phyloP scores from a whole-genome alignment of 2,797 vertebrate species.

The Balearica regulorum region DNA sequence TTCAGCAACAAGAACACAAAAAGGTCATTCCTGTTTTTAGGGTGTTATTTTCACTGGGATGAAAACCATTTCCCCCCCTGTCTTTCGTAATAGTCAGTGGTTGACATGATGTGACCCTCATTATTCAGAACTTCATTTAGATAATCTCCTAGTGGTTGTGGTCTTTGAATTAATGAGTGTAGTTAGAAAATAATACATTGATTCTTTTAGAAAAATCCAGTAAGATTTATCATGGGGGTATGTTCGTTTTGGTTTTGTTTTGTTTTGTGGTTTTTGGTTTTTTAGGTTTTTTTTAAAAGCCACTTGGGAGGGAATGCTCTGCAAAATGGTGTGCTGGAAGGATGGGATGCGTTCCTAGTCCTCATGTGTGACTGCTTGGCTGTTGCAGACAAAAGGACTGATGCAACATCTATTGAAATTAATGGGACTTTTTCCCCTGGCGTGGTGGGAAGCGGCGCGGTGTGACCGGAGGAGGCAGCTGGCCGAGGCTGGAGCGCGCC shows the following conservation, averaged over 20 bases:
- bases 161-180: neutral
- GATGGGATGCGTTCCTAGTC: neutral
- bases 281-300: neutral
- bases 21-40: neutral
- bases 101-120: neutral
- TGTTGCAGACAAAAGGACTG: neutral
- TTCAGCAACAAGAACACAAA: neutral
- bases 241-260: neutral
- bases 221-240: neutral
- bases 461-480: neutral
- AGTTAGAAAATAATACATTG: neutral
- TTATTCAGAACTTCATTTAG: neutral
- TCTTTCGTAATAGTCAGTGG: neutral
- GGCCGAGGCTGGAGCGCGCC: neutral
- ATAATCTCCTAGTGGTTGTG: neutral
- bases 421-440: neutral
- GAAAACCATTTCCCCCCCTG: neutral
- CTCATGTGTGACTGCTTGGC: neutral
- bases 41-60: neutral
- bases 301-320: neutral
- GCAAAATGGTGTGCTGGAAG: neutral
- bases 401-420: neutral
- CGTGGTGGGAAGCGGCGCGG: rapidly evolving
- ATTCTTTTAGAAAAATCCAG: neutral
- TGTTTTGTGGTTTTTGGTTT: neutral